phyloP scores from a whole-genome alignment of 2,888 invertebrate genomes.

The Catotricha subobsoleta region DNA sequence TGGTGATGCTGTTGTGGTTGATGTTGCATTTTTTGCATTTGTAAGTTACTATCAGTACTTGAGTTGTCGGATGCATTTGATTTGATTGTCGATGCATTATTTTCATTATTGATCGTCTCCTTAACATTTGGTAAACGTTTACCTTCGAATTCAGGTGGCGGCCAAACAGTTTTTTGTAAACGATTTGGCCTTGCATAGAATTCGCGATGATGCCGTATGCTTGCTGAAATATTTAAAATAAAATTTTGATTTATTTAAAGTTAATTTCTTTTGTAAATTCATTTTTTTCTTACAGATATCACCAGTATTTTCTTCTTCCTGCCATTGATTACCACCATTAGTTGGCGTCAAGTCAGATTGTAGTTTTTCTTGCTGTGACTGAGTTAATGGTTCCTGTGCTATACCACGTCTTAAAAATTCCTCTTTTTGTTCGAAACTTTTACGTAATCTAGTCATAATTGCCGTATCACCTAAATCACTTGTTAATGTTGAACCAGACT shows the following conservation, averaged over 20 bases:
- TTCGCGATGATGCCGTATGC: conserved; percentile 46
- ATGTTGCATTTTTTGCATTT: conserved; percentile 3
- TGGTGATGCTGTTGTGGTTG: too few species aligned
- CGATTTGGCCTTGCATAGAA: conserved; percentile 67
- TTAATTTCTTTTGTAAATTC: too few species aligned
- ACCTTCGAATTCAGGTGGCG: conserved; percentile 28
- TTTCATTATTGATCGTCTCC: neutral
- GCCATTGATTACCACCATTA: too few species aligned
- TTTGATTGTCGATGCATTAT: neutral
- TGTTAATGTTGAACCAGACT: conserved; percentile 47
- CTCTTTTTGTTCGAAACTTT: conserved; percentile 77
- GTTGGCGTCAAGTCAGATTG: too few species aligned
- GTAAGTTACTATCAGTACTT: neutral
- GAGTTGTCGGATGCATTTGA: neutral
- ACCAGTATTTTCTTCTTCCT: neutral
- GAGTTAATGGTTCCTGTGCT: conserved; percentile 31
- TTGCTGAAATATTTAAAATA: too few species aligned
- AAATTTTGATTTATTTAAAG: too few species aligned
- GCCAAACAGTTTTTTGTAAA: conserved; percentile 52
- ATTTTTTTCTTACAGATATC: neutral
- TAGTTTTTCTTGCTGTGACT: neutral
- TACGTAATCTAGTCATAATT: conserved; percentile 57
- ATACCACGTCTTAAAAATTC: conserved; percentile 67
- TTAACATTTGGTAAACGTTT: neutral
- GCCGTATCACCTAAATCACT: conserved; percentile 20